phyloP scores from a whole-genome alignment of 2,888 invertebrate genomes.

The Gymnocheta viridis region DNA sequence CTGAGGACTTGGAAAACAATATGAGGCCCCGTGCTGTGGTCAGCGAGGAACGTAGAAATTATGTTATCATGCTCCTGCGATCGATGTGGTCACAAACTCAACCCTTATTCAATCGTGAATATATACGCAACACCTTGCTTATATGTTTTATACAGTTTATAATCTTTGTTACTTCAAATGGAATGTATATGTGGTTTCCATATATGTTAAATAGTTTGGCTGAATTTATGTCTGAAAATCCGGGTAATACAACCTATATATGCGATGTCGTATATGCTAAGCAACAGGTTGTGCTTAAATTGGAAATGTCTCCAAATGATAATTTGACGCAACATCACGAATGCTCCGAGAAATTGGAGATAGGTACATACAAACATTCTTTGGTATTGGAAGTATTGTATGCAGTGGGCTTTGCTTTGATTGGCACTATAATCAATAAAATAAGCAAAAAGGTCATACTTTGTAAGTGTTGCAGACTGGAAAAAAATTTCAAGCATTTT shows the following conservation, averaged over 20 bases:
- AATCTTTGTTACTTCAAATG: constrained; percentile 78
- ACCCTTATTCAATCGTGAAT: constrained; percentile 77
- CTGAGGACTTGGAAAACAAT: constrained; percentile 72
- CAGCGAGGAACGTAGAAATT: constrained; percentile 48
- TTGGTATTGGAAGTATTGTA: constrained; percentile 76
- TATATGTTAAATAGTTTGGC: constrained; percentile 78
- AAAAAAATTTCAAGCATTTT: too few relatives aligned
- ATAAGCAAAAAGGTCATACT: constrained; percentile 76
- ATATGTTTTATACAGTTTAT: constrained; percentile 78
- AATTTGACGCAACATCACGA: constrained; percentile 19
- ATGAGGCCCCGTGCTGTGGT: constrained; percentile 65
- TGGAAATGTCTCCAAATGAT: constrained; percentile 40
- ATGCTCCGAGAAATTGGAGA: constrained; percentile 76
- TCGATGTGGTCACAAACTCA: constrained; percentile 80
- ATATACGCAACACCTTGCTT: constrained; percentile 75
- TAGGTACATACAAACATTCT: constrained; percentile 76
- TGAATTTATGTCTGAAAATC: constrained; percentile 75
- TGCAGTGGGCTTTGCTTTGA: constrained; percentile 76
- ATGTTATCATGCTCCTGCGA: constrained; percentile 69
- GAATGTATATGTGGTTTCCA: constrained; percentile 81
- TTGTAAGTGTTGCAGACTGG: constrained; percentile 71
- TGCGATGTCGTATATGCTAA: constrained; percentile 76
- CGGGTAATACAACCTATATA: constrained; percentile 74
- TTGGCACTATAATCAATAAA: constrained; percentile 76
- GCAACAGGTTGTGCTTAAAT: constrained; percentile 61